A percentile compares a stretch with the other conserved stretches of the same genome.
Conservation (phyloP, 2,113 vertebrate genomes). For the Orycteropus afer region DNA sequence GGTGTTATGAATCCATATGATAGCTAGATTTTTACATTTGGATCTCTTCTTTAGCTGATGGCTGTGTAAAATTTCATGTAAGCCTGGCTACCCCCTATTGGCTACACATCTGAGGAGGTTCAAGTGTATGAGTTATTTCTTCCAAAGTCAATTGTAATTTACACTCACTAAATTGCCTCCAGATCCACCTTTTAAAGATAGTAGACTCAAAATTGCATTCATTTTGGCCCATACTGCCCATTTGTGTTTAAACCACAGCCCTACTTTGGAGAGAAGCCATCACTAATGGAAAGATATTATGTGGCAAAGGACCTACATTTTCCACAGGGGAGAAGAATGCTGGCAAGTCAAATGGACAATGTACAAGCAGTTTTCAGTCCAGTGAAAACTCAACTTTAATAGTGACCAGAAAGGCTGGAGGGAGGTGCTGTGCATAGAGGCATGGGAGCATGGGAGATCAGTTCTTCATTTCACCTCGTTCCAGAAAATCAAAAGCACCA, state of each 20-base stretch:
- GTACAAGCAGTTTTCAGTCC: slow-evolving; percentile 69
- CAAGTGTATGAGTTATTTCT: slow-evolving; percentile 84
- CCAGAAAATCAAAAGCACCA: slow-evolving; percentile 64
- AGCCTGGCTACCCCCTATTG: slow-evolving; percentile 80
- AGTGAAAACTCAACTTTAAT: slow-evolving; percentile 54
- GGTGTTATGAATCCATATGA: slow-evolving; percentile 81
- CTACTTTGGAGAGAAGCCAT: slow-evolving; percentile 78
- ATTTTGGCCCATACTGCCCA: slow-evolving; percentile 79
- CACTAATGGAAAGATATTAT: slow-evolving; percentile 81
- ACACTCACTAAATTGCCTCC: slow-evolving; percentile 83
- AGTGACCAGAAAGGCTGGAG: slow-evolving; percentile 26
- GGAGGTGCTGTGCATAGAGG: no score
- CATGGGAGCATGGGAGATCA: not conserved
- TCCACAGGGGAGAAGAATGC: slow-evolving; percentile 74
- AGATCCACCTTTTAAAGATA: slow-evolving; percentile 84
- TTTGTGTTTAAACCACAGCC: slow-evolving; percentile 79
- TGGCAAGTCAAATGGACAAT: slow-evolving; percentile 77
- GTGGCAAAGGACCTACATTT: slow-evolving; percentile 76
- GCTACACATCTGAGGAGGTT: slow-evolving; percentile 82
- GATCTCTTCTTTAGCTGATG: slow-evolving; percentile 83
- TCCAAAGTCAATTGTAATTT: slow-evolving; percentile 85
- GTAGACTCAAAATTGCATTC: slow-evolving; percentile 79
- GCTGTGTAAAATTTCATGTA: slow-evolving; percentile 83
- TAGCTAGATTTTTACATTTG: slow-evolving; percentile 82
- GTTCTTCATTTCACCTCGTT: slow-evolving; percentile 18